Evolutionary conservation across 2,113 vertebrate species (phyloP), one percentile per base, ranked within the genome.

Genomic region (Embiotoca jacksoni): DNA sequence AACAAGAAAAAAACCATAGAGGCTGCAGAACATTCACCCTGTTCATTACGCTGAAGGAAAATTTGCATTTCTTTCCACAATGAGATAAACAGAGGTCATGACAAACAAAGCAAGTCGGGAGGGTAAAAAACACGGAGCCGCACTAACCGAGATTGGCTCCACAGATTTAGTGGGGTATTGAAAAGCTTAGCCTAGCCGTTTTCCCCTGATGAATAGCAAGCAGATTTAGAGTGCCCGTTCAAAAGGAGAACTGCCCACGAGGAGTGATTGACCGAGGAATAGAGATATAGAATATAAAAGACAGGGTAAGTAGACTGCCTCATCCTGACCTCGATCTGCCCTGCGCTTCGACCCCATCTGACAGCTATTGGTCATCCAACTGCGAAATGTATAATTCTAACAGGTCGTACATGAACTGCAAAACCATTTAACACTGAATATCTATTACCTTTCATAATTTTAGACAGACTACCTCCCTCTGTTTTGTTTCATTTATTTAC

Each of bases 331-430:
- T 84, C 36, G 1, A 66, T 60, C 67, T 80, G 71, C 74, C 59
- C 75, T 47, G 36, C 75, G 75, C 63, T 75, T 73, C 46, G 30
- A 73, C 82, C 73, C 32, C 69, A 57, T 74, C 68, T 84, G 49
- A 76, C 76, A 66, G 84, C 85, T 89, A 83, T 73, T 81, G 80
- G 83, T 92, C 89, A 90, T 89, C 88, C 89, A 81, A 76, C 65
- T 81, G 76, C 84, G 88, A 93, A 91, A 92, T 88, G 76, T 76
- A 36, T 63, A 67, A 78, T 73, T 81, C 84, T 72, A 68, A 69
- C 83, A 86, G 79, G 75, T 83, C 82, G 85, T 67, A 80, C 82
- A 83, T 88, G 78, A 70, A 73, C 73, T 67, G 50, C 41, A 73
- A 63, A 69, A 61, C 55, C 68, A 84, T 91, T 64, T 62, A 63